Evolutionary conservation across 64 coral and sea anemone genomes (phyloP).

Genomic region (Pocillopora damicornis): DNA sequence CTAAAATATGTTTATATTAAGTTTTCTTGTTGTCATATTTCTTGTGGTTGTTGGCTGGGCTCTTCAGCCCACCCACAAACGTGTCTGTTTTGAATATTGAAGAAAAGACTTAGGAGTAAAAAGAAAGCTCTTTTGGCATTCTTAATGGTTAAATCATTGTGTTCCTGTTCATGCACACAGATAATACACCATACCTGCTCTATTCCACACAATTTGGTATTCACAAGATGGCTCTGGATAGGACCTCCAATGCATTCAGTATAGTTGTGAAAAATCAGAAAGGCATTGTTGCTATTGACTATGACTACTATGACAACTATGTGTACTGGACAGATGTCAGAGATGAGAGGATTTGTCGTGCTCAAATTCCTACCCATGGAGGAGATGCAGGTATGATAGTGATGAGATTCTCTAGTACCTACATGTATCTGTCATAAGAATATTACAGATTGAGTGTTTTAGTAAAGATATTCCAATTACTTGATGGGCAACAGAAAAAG

Average conservation of each 20-base stretch:
- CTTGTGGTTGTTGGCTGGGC: not conserved
- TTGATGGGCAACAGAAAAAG: too few relatives aligned
- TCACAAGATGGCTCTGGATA: conserved; percentile 50
- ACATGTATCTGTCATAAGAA: too few relatives aligned
- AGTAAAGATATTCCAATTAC: too few relatives aligned
- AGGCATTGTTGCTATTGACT: conserved; percentile 62
- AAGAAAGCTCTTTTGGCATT: not conserved
- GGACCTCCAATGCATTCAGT: not conserved
- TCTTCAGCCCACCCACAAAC: too few relatives aligned
- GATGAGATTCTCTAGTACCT: not conserved
- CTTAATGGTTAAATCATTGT: not conserved
- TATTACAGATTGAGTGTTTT: too few relatives aligned
- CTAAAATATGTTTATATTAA: not conserved
- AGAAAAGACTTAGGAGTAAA: not conserved
- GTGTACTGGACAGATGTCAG: conserved; percentile 72
- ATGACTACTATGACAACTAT: conserved; percentile 48
- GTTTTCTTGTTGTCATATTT: not conserved
- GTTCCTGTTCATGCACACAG: conserved; percentile 5
- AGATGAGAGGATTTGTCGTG: conserved; percentile 55
- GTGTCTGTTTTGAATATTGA: too few relatives aligned
- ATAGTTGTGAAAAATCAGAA: conserved; percentile 42
- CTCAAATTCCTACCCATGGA: conserved; percentile 20
- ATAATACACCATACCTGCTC: conserved; percentile 46
- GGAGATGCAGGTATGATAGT: not conserved
- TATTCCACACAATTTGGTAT: conserved; percentile 67